Conservation (phyloP, 2,888 invertebrate genomes). For the Stenurella melanura region DNA sequence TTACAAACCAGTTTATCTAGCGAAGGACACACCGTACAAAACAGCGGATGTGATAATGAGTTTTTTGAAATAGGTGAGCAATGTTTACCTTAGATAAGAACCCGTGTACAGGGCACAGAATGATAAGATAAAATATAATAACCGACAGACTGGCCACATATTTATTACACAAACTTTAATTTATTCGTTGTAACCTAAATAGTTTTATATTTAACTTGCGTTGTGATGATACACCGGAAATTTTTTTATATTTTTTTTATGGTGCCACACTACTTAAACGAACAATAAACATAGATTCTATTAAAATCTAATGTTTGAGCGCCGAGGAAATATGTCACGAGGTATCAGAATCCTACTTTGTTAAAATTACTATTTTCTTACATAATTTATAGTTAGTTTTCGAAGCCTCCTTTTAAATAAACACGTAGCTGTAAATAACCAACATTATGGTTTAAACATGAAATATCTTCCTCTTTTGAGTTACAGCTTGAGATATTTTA, state of each 20-base stretch:
- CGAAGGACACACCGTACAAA: conserved; percentile 28
- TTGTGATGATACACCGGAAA: conserved; percentile 32
- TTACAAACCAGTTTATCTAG: background rate
- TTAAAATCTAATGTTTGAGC: background rate
- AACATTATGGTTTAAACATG: no score
- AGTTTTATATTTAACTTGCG: conserved; percentile 31
- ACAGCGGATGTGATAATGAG: conserved; percentile 55
- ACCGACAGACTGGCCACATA: conserved; percentile 63
- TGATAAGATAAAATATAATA: conserved; percentile 66
- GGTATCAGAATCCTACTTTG: no score
- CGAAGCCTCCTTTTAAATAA: no score
- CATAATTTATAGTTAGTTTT: no score
- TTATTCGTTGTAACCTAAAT: conserved; percentile 53
- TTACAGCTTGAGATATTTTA: no score
- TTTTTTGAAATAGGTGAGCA: conserved; percentile 65
- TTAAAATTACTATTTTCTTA: no score
- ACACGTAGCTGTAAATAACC: no score
- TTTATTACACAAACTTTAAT: conserved; percentile 52
- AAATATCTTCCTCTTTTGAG: no score
- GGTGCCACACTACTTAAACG: background rate
- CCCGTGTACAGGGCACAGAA: conserved; percentile 62
- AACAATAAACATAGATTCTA: conserved; percentile 21
- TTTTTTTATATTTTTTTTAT: conserved; percentile 26
- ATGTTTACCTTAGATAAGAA: conserved; percentile 66
- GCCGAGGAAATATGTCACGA: no score